Conservation (phyloP, 1,140 invertebrate species). For the Drosophila seguyi region DNA sequence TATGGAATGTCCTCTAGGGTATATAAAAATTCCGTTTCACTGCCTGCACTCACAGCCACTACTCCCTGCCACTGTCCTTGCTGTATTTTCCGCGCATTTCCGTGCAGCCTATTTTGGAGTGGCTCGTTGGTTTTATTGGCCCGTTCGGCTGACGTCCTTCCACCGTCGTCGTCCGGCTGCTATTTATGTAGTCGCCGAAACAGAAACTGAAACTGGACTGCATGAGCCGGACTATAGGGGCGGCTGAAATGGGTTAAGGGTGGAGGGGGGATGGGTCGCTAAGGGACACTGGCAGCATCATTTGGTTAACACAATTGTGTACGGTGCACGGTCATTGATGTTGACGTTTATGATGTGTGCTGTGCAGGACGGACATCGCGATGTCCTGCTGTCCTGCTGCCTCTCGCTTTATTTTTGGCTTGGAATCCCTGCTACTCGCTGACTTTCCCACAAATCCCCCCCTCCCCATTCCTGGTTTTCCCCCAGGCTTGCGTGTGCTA, state of each 20-base stretch:
- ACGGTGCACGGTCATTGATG: slow-evolving; percentile 72
- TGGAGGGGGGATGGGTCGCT: no score
- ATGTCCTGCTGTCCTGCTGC: slow-evolving; percentile 5
- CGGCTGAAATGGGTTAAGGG: slow-evolving; percentile 14
- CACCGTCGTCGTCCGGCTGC: slow-evolving; percentile 33
- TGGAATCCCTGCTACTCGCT: slow-evolving; percentile 10
- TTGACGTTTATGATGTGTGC: slow-evolving; percentile 81
- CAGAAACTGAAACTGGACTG: slow-evolving; percentile 40
- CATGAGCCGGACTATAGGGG: slow-evolving; percentile 20
- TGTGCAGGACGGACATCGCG: slow-evolving; percentile 17
- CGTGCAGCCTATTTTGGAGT: slow-evolving; percentile 66
- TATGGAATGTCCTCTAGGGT: slow-evolving; percentile 32
- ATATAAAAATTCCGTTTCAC: slow-evolving; percentile 41
- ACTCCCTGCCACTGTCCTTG: background rate
- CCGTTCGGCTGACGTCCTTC: slow-evolving; percentile 15
- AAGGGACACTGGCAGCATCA: slow-evolving; percentile 35
- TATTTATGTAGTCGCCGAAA: slow-evolving; percentile 70
- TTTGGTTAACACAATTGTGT: slow-evolving; percentile 80
- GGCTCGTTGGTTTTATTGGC: slow-evolving; percentile 78
- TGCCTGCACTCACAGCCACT: slow-evolving; percentile 11
- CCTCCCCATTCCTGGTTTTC: slow-evolving; percentile 7
- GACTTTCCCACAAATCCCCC: background rate
- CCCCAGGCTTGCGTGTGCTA: slow-evolving; percentile 64
- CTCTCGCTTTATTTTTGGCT: background rate
- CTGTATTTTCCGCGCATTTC: slow-evolving; percentile 53